Base-by-base conservation (phyloP, 1,140 invertebrate species). In the Spodoptera frugiperda region DNA sequence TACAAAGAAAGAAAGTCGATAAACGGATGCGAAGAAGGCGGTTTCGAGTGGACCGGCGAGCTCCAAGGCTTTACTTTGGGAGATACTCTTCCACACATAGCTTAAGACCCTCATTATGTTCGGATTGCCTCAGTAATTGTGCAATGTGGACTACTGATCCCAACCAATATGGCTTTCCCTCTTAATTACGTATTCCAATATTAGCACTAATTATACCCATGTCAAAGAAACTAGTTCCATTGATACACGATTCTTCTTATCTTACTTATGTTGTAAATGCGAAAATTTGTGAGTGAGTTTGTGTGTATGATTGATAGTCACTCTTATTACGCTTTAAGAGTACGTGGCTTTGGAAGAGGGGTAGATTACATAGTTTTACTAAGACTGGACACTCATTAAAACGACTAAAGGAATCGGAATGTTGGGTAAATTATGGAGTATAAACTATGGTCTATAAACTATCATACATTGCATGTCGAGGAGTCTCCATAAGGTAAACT, bases 1-100 rank as follows among this genome's bases (percentile, higher is more conserved):
- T 76, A 61, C 54, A 17, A 81, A 15, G 76, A 76, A 83, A 65
- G 67, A 49, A 30, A 81, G 44, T 9, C 81, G 59, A 74, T 83
- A 83, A 1, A 83, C 82, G 6, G 70, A 61, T 61, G 70, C 82
- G 80, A 81, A 82, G 48, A 85, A 85, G 17, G 39, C 61, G 33
- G 49, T 80, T 57, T 85, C 83, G 17, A 77, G 49, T n/a, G 33
- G 30, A 0, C 79, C 82, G 44, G 79, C 81, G 0, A 68, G 8
- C 0, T 75, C 59, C n/a, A 84, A 51, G 53, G 76, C 78, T 55
- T 78, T 79, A 3, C 79, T 79, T 0, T 67, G 51, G 3, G 81
- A 73, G 15, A 84, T 15, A 59, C 53, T 77, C 51, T 33, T 75
- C 73, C 76, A 79, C 11, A 82, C 15, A 51, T 54, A 21, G 12